Conservation (phyloP, 2,113 vertebrate genomes). For the Onychorhynchus coronatus region DNA sequence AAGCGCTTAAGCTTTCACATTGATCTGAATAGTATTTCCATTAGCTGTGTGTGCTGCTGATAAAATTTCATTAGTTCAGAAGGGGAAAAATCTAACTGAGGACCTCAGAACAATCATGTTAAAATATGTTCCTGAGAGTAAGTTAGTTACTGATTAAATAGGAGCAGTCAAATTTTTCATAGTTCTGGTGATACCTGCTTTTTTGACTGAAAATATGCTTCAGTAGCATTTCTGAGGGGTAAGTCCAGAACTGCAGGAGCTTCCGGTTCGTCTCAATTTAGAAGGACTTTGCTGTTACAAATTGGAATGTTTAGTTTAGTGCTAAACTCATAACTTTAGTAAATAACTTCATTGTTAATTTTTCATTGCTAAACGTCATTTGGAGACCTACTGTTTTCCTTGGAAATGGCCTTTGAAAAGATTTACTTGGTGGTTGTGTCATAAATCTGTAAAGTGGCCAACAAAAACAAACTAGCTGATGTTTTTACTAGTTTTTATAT, state of each 20-base stretch:
- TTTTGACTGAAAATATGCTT: not conserved
- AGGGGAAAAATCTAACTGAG: not conserved
- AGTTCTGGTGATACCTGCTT: not conserved
- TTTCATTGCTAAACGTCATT: not conserved
- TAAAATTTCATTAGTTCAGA: not conserved
- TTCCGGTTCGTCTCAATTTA: not conserved
- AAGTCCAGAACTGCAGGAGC: not conserved
- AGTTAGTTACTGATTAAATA: not conserved
- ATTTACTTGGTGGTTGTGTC: not conserved
- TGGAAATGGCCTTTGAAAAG: not conserved
- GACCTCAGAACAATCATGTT: not conserved
- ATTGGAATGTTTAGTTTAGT: not conserved
- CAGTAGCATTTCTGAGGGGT: not conserved
- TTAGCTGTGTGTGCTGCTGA: not conserved
- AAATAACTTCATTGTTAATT: not conserved
- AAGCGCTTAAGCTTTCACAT: not conserved
- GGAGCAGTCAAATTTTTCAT: not conserved
- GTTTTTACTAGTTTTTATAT: not conserved
- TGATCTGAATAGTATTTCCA: not conserved
- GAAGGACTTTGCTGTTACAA: not conserved
- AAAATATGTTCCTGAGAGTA: not conserved
- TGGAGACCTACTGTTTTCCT: not conserved
- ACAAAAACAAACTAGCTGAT: not conserved
- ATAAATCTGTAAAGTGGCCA: not conserved
- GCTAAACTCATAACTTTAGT: not conserved